These are phyloP conservation scores for Pogona vitticeps DNA, from an alignment of 2,113 vertebrate genomes.

Conservation along the genomic window DNA sequence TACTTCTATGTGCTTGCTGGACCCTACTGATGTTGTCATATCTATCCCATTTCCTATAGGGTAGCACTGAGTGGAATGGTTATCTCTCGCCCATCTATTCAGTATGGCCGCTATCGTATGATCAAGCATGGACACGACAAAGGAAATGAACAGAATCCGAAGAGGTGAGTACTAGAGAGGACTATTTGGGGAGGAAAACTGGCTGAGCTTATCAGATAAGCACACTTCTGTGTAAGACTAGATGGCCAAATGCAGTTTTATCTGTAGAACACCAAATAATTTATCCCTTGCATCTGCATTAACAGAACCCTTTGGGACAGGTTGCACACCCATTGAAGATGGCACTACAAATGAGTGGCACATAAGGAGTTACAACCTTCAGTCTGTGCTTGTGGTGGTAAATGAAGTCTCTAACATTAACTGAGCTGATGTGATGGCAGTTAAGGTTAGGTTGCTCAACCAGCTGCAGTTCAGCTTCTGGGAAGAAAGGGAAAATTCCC, in stretches of 20 bases:
- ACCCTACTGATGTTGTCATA: background rate
- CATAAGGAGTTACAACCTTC: background rate
- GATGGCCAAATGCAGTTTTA: background rate
- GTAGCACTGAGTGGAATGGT: conserved; percentile 79
- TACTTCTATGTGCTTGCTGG: background rate
- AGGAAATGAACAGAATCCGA: conserved; percentile 80
- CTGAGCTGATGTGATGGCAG: background rate
- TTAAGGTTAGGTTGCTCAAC: background rate
- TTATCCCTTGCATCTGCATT: background rate
- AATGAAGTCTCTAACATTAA: background rate
- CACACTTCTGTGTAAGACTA: background rate
- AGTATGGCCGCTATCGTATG: conserved; percentile 81
- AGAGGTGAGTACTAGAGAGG: conserved; percentile 66
- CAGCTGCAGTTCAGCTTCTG: background rate
- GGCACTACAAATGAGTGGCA: background rate
- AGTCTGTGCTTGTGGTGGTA: background rate
- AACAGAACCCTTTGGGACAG: background rate
- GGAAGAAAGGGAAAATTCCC: background rate
- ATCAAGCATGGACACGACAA: conserved; percentile 83
- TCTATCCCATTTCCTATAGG: conserved; percentile 52
- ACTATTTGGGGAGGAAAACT: background rate
- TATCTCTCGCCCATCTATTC: conserved; percentile 76
- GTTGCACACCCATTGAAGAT: background rate
- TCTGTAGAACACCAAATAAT: background rate
- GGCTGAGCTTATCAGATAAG: too few species aligned